phyloP scores from a whole-genome alignment of 2,888 invertebrate species.

The Ophion slaviceki region DNA sequence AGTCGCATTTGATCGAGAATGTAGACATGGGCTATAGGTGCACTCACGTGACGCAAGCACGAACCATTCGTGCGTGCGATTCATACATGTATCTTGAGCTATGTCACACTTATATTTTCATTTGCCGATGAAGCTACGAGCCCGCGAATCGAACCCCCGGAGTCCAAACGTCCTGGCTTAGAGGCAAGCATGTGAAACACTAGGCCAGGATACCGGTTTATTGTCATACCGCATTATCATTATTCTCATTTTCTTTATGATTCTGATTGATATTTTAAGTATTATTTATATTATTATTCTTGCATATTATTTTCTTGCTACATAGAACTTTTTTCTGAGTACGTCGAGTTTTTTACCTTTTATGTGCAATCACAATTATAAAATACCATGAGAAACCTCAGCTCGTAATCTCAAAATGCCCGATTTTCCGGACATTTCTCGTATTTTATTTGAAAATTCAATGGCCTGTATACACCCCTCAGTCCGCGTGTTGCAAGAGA shows the following conservation, averaged over 20 bases:
- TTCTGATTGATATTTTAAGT: neutral
- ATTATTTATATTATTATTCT: neutral
- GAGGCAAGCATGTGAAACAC: neutral
- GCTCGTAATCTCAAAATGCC: constrained; percentile 25
- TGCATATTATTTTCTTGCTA: constrained; percentile 47
- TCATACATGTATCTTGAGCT: too few relatives aligned
- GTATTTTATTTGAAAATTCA: constrained; percentile 11
- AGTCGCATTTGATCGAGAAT: neutral
- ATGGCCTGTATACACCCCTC: constrained; percentile 27
- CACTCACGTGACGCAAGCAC: too few relatives aligned
- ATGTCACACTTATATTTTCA: neutral
- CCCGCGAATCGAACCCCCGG: neutral
- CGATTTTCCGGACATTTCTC: constrained; percentile 3
- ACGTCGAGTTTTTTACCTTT: constrained; percentile 71
- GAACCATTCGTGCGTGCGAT: too few relatives aligned
- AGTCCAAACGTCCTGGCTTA: neutral
- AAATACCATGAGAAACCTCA: constrained; percentile 5
- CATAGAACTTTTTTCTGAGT: constrained; percentile 69
- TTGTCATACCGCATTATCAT: constrained; percentile 12
- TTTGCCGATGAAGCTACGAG: neutral
- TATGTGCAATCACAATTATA: constrained; percentile 65
- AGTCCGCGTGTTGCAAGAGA: constrained; percentile 18
- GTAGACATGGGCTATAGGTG: neutral
- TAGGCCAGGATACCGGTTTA: neutral
- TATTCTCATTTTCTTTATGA: constrained; percentile 4